phyloP scores from a whole-genome alignment of 2,888 invertebrate species.

The Ochlodes sylvanus region DNA sequence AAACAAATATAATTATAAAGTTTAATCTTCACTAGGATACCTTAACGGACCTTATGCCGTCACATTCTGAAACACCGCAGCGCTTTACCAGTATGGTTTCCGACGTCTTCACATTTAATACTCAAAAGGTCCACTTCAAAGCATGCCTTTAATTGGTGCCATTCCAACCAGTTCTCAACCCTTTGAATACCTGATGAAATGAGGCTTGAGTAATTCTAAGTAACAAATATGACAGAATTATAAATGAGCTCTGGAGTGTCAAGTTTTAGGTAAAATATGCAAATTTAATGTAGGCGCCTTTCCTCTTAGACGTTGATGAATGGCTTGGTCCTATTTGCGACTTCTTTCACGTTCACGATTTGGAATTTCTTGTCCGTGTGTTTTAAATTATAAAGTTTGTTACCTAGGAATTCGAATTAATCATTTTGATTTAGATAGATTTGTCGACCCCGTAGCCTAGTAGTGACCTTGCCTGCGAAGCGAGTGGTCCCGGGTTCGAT shows the following conservation, averaged over 20 bases:
- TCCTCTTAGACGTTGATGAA: constrained; percentile 20
- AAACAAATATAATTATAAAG: too few relatives aligned
- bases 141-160: neutral
- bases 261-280: constrained; percentile 37
- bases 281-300: constrained; percentile 28
- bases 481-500: too few relatives aligned
- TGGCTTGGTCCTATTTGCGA: constrained; percentile 3
- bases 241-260: constrained; percentile 31
- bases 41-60: too few relatives aligned
- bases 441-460: too few relatives aligned
- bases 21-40: too few relatives aligned
- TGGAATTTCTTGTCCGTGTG: neutral
- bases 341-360: neutral
- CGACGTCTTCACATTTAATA: neutral
- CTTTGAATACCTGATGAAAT: constrained; percentile 15
- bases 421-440: too few relatives aligned
- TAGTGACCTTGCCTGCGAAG: too few relatives aligned
- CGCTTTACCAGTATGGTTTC: too few relatives aligned
- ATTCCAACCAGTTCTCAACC: neutral
- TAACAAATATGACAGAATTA: constrained; percentile 24
- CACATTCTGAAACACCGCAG: too few relatives aligned
- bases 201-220: constrained; percentile 28
- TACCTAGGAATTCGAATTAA: too few relatives aligned
- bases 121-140: neutral
- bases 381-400: neutral